Base-by-base conservation (phyloP, 2,113 vertebrate genomes). In the Promerops cafer region DNA sequence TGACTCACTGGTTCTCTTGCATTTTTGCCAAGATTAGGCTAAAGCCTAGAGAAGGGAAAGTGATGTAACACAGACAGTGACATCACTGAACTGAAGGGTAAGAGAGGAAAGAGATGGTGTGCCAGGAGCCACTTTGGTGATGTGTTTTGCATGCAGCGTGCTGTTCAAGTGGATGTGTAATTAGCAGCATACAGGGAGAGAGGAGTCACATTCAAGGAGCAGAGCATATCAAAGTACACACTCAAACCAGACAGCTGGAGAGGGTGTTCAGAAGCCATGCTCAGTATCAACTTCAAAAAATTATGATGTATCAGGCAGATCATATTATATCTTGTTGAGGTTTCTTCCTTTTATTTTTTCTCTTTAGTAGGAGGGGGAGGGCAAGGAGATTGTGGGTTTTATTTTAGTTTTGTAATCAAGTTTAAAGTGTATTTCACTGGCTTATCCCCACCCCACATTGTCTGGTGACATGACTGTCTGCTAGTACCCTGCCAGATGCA, bases 1-100 rank as follows among this genome's bases (percentile, higher is more conserved):
- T 89, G 80, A 64, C 42, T 87, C 50, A 45, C 60, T 56, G 35
- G 33, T 33, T 31, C 44, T 80, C 27, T 72, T 66, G 30, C 16
- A 9, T 80, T 92, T 93, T 85, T 83, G 82, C 79, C 35, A 69
- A 83, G 57, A 92, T 80, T 20, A 88, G 70, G 49, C 80, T 85
- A 61, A 83, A 69, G 37, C 42, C 81, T 60, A 65, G 83, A 39
- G 54, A 74, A 92, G 16, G 64, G 45, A 53, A 71, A 50, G 31
- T 78, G 63, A 53, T 39, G 11, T 60, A 72, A 85, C 61, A 47
- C 21, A 77, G 75, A 37, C 45, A 40, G 49, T 88, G 75, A 47
- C 50, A 14, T 63, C 66, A 88, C 63, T 77, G 72, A 82, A 59
- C 39, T 45, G 59, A 74, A 90, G 83, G 45, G 23, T 74, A 31